Evolutionary conservation across 2,888 invertebrate genomes (phyloP), one percentile per base, ranked within the genome.

Genomic region (Drosophila anomalata): DNA sequence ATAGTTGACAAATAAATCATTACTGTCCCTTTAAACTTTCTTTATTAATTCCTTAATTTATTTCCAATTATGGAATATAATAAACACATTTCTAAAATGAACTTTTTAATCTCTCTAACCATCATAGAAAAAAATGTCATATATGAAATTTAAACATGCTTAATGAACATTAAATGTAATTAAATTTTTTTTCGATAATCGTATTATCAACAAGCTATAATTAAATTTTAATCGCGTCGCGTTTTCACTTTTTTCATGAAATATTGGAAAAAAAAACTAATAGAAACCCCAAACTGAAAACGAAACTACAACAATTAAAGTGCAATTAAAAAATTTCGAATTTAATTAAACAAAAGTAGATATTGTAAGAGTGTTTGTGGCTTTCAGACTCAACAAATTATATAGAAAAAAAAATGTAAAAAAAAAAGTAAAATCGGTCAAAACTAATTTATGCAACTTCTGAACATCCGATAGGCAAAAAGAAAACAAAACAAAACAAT

Each of bases 401-500:
- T 67, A 66, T 33, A 42, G 22, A 24, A 14, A 57, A 57, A 57
- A 31, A 60, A 67, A 75, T 67, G 68, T 68, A 67, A 68, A 58
- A 29, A 48, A 48, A 36, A 53, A 61, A 42, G 22, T 44, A 39
- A 65, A 67, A 69, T 51, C 52, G 63, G 62, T 55, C 70, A 52
- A 57, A 65, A 60, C 39, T 86, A 86, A 82, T 82, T 83, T 86
- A 82, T 82, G 82, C 82, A 83, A 83, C 69, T 78, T 62, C 48
- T 72, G 57, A 77, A 36, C 80, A 76, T 82, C 75, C 61, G 58
- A 67, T 52, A 66, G 59, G 51, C 55, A 14, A 26, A 58, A 67
- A 44, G 31, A 36, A 41, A 53, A 46, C 17, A 58, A 41, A 53
- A 46, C 17, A 58, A 62, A 33, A 42, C 26, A 58, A 61, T 47